phyloP scores from a whole-genome alignment of 2,888 invertebrate species.

The Polydrusus cervinus region DNA sequence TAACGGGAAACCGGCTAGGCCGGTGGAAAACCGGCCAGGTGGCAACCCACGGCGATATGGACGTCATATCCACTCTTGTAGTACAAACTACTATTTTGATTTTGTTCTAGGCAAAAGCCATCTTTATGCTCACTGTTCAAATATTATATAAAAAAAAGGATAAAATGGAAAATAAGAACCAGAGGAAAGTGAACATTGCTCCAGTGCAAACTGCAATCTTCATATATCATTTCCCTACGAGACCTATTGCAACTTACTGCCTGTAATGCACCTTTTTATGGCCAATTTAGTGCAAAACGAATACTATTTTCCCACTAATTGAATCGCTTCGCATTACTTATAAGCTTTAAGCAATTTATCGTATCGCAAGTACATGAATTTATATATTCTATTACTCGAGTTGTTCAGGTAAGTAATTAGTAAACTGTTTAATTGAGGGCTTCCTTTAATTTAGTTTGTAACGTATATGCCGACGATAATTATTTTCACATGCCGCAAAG shows the following conservation, averaged over 20 bases:
- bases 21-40: no score
- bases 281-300: constrained; percentile 19
- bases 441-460: constrained; percentile 48
- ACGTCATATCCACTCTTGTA: no score
- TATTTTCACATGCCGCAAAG: constrained; percentile 41
- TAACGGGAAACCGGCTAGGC: no score
- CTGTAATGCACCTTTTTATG: constrained; percentile 13
- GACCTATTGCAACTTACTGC: not conserved
- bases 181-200: no score
- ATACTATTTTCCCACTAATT: constrained; percentile 20
- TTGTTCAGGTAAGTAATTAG: constrained; percentile 49
- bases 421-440: constrained; percentile 50
- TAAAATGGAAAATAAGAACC: no score
- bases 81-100: no score
- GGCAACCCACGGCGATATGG: no score
- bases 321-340: constrained; percentile 34
- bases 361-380: constrained; percentile 41
- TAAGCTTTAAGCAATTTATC: constrained; percentile 38
- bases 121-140: no score
- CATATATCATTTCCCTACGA: not conserved
- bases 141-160: no score
- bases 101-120: no score
- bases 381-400: constrained; percentile 48
- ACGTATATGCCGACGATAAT: constrained; percentile 40
- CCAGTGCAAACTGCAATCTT: no score